phyloP scores from a whole-genome alignment of 2,113 vertebrate species.

The human region GRCh38 chr16:48965501-48966000 shows the following conservation, averaged over 20 bases:
- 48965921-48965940: neutral
- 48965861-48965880: neutral
- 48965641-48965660: conserved; percentile 34
- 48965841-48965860: neutral
- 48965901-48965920: neutral
- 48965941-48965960: neutral
- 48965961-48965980: neutral
- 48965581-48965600: conserved; percentile 57
- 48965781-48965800: neutral
- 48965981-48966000: no score
- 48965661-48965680: neutral
- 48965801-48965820: accelerated
- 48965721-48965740: neutral
- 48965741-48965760: neutral
- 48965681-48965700: neutral
- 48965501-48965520: conserved; percentile 63
- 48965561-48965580: conserved; percentile 44
- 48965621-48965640: conserved; percentile 51
- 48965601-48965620: neutral
- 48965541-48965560: conserved; percentile 25
- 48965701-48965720: neutral
- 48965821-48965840: neutral
- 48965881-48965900: neutral
- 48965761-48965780: neutral
- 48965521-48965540: neutral